Conservation (phyloP, 2,113 vertebrate species). For the Entomyzon cyanotis region DNA sequence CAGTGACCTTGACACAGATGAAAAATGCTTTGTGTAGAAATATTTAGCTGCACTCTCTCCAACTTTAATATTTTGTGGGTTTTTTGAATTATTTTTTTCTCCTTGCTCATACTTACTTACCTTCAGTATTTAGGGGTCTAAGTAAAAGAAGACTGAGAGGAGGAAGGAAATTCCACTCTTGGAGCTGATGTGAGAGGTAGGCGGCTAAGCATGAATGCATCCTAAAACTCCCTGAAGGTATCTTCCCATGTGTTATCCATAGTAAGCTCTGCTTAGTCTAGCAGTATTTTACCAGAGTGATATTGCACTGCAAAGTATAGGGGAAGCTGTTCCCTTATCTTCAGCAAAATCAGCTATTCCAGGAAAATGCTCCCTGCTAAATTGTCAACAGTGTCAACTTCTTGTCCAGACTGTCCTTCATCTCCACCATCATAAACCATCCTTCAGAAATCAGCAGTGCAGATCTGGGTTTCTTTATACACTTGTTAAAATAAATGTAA, state of each 20-base stretch:
- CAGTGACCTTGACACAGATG: not conserved
- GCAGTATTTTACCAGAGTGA: not conserved
- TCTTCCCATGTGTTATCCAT: not conserved
- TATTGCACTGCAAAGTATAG: not conserved
- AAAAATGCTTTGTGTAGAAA: not conserved
- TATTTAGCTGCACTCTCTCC: not conserved
- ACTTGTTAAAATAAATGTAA: not conserved
- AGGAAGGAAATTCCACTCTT: not conserved
- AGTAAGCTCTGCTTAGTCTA: not conserved
- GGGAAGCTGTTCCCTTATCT: not conserved
- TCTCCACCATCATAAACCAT: not conserved
- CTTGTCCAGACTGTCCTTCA: not conserved
- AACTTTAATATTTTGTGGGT: not conserved
- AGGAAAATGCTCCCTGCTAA: not conserved
- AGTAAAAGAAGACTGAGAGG: not conserved
- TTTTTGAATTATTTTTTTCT: accelerated
- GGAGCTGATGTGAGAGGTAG: not conserved
- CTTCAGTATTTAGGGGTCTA: not conserved
- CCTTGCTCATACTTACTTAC: not conserved
- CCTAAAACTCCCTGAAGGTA: not conserved
- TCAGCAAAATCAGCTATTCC: not conserved
- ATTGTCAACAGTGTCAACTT: not conserved
- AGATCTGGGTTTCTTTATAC: not conserved
- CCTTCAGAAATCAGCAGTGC: not conserved
- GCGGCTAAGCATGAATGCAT: not conserved